A percentile compares a stretch with the other conserved stretches of the same genome.
Conservation (phyloP, 2,888 invertebrate species). For the Hydroisotoma schaefferi region DNA sequence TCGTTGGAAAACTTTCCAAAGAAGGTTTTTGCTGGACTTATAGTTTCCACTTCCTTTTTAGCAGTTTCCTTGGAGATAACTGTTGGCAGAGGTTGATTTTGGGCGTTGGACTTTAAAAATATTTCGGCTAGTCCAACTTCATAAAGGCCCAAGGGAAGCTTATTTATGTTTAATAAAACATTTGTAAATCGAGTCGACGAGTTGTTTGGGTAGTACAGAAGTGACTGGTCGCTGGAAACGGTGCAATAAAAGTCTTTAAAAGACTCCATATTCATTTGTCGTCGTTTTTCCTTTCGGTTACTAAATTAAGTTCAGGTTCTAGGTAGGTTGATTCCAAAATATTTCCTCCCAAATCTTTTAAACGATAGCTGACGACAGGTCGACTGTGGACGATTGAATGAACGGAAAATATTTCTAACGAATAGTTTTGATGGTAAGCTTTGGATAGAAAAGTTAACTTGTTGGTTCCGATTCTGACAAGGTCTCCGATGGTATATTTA, state of each 20-base stretch:
- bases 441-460: conserved; percentile 5
- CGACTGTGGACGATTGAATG: neutral
- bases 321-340: conserved; percentile 10
- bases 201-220: conserved; percentile 1
- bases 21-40: neutral
- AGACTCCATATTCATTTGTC: neutral
- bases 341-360: conserved; percentile 12
- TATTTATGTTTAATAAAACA: neutral
- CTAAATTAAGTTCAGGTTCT: conserved; percentile 1
- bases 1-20: neutral
- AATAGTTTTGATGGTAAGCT: neutral
- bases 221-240: neutral
- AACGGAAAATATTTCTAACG: conserved; percentile 7
- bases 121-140: conserved; percentile 15
- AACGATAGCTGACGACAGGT: conserved; percentile 7
- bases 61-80: neutral
- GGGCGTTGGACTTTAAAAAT: too few relatives aligned
- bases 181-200: conserved; percentile 3
- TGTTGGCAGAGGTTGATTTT: neutral
- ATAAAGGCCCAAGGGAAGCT: neutral
- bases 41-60: neutral
- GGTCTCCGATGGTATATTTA: neutral
- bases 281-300: conserved; percentile 5
- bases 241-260: neutral
- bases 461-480: neutral